phyloP scores from a whole-genome alignment of 2,888 invertebrate species.

The Hyposoter dolosus region DNA sequence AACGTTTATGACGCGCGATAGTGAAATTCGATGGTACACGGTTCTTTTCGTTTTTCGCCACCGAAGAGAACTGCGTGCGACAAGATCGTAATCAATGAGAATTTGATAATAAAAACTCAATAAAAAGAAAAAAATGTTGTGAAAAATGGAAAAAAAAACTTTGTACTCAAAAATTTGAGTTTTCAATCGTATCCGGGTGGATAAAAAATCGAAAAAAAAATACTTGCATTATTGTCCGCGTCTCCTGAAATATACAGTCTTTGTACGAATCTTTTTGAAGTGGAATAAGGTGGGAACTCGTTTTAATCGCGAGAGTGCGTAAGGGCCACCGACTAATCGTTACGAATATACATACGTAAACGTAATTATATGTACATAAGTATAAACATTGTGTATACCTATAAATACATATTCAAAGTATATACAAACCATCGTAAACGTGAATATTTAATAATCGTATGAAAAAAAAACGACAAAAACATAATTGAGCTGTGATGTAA shows the following conservation, averaged over 20 bases:
- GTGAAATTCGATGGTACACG: too few relatives aligned
- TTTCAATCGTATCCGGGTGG: too few relatives aligned
- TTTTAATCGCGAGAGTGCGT: conserved; percentile 58
- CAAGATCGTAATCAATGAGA: too few relatives aligned
- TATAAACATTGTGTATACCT: conserved; percentile 35
- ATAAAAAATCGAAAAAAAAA: neutral
- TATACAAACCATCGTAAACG: conserved; percentile 29
- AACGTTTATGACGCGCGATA: too few relatives aligned
- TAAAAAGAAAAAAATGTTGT: neutral
- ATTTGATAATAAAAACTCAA: too few relatives aligned
- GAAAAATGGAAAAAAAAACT: neutral
- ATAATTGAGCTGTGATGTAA: conserved; percentile 82
- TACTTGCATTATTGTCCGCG: conserved; percentile 21
- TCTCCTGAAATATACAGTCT: conserved; percentile 41
- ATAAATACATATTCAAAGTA: neutral
- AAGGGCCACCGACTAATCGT: conserved; percentile 55
- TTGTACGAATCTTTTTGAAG: conserved; percentile 61
- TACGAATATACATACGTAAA: conserved; percentile 56
- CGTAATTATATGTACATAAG: conserved; percentile 27
- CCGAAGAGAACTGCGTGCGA: too few relatives aligned
- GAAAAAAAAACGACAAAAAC: conserved; percentile 71
- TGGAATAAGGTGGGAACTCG: conserved; percentile 35
- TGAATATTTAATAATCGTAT: conserved; percentile 35
- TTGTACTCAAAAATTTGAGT: too few relatives aligned
- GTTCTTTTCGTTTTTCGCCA: too few relatives aligned